A percentile compares a stretch with the other conserved stretches of the same genome.
Evolutionary conservation across 2,888 invertebrate genomes (phyloP).

Genomic region (Lochmaea capreae): DNA sequence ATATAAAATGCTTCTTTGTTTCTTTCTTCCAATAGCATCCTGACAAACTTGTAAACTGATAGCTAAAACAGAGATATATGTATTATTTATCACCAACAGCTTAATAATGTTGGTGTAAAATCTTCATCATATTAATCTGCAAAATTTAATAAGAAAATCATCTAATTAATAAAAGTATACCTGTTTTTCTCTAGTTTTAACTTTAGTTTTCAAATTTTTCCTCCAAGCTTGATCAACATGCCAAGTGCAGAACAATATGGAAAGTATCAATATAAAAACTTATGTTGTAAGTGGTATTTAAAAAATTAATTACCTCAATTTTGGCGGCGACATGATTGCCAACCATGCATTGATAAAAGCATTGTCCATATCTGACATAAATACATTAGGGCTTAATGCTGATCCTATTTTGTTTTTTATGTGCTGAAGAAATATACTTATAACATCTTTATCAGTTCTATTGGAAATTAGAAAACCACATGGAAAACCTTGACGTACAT

Average conservation of each 20-base stretch:
- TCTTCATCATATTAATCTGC: no score
- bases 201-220: no score
- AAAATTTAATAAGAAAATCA: no score
- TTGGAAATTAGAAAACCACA: conserved; percentile 16
- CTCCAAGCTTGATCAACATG: conserved; percentile 25
- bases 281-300: background rate
- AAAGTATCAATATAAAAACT: background rate
- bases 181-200: no score
- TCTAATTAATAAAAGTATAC: no score
- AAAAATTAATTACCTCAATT: background rate
- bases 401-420: background rate
- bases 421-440: conserved; percentile 13
- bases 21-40: no score
- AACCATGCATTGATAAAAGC: conserved; percentile 13
- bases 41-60: no score
- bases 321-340: no score
- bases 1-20: no score
- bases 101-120: no score
- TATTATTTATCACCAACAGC: no score
- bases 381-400: conserved; percentile 12
- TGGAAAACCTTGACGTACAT: conserved; percentile 48
- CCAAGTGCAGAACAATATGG: conserved; percentile 9
- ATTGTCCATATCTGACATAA: conserved; percentile 27
- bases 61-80: no score
- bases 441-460: conserved; percentile 10